phyloP scores from a whole-genome alignment of 2,797 vertebrate genomes.

The Miichthys miiuy region DNA sequence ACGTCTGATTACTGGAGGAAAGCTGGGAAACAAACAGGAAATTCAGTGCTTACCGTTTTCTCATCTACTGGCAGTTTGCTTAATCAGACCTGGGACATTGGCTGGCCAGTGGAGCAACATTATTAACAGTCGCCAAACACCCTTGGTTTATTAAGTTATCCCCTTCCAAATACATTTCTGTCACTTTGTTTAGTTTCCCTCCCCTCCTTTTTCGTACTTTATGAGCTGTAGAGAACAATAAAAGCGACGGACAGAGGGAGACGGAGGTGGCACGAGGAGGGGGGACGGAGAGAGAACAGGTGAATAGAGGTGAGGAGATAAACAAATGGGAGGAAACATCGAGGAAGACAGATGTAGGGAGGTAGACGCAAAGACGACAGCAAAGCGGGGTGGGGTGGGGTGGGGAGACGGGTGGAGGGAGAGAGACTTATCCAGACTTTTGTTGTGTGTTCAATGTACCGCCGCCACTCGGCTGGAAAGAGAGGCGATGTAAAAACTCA shows the following conservation, averaged over 20 bases:
- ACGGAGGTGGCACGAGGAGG: background rate
- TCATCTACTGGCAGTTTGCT: slow-evolving; percentile 43
- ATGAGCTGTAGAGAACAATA: slow-evolving; percentile 70
- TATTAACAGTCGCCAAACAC: slow-evolving; percentile 53
- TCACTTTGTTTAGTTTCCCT: slow-evolving; percentile 50
- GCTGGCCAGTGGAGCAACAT: background rate
- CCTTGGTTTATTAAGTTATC: slow-evolving; percentile 50
- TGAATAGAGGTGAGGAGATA: slow-evolving; percentile 64
- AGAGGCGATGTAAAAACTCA: slow-evolving; percentile 17
- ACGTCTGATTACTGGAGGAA: slow-evolving; percentile 35
- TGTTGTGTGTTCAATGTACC: slow-evolving; percentile 34
- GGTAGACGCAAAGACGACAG: slow-evolving; percentile 44
- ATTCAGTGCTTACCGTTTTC: slow-evolving; percentile 48
- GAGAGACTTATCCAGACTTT: slow-evolving; percentile 45
- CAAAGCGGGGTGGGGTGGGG: background rate
- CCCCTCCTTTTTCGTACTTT: slow-evolving; percentile 46
- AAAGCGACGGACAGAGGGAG: slow-evolving; percentile 46
- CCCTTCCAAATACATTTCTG: slow-evolving; percentile 42
- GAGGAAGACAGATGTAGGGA: slow-evolving; percentile 59
- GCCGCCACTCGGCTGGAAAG: slow-evolving; percentile 54
- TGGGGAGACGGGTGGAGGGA: slow-evolving; percentile 9
- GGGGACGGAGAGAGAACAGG: slow-evolving; percentile 43
- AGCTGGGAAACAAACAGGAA: slow-evolving; percentile 60
- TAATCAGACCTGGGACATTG: slow-evolving; percentile 60
- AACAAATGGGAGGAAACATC: slow-evolving; percentile 66